Evolutionary conservation across 2,797 vertebrate genomes (phyloP).

Genomic region (Pseudocheirus occidentalis): DNA sequence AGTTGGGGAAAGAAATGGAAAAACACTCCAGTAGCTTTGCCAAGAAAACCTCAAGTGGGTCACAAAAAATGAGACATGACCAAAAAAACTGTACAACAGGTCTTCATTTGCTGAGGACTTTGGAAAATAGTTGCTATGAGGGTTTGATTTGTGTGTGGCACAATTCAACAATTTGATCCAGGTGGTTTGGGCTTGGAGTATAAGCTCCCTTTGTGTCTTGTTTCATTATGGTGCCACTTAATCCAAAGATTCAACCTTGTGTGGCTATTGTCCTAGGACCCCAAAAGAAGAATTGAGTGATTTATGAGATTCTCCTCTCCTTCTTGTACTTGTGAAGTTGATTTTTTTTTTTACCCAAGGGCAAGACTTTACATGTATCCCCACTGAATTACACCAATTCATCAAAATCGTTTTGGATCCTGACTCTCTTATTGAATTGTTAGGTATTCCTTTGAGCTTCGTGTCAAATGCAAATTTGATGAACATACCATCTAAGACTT

Average conservation of each 20-base stretch:
- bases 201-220: background rate
- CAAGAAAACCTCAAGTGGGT: background rate
- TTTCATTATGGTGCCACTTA: background rate
- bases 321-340: background rate
- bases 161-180: background rate
- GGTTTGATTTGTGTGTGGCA: background rate
- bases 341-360: background rate
- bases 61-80: background rate
- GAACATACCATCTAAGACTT: background rate
- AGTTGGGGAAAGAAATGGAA: background rate
- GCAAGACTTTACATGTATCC: background rate
- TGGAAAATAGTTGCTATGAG: background rate
- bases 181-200: background rate
- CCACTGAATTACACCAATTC: background rate
- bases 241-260: background rate
- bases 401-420: background rate
- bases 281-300: background rate
- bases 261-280: background rate
- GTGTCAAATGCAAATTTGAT: background rate
- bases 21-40: background rate
- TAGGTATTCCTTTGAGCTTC: background rate
- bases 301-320: background rate
- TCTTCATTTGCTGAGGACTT: background rate
- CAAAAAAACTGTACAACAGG: background rate
- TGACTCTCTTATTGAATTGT: background rate